Evolutionary conservation across 2,888 invertebrate species (phyloP), one percentile per base, ranked within the genome.

Genomic region (Oscheius onirici): DNA sequence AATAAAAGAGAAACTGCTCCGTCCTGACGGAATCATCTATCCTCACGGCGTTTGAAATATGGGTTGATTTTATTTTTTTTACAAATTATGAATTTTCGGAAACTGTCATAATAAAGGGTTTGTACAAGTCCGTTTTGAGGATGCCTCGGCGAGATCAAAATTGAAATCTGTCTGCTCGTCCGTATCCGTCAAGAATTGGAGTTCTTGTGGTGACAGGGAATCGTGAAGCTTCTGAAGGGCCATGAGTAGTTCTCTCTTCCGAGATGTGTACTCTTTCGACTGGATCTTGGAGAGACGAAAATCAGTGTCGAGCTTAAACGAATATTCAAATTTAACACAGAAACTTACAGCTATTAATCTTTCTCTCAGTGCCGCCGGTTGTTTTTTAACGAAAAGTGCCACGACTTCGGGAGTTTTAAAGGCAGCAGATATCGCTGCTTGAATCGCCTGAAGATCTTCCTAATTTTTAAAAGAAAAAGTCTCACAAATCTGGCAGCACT

Each of bases 361-460:
- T 78, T 91, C 90, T 70, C 92, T 88, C 63, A 93, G 88, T 82
- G 91, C 91, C 54, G 90, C 90, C 1, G 92, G 92, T 85, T 92
- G 92, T 78, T 91, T 91, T 84, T 91, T 91, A 1, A 92, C 92
- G 89, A 93, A 93, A 88, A 92, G 90, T 82, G 91, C 89, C 49
- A 93, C 92, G 1, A 93, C 92, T 87, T 92, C 92, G 5, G 92
- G 92, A 1, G 93, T 93, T 88, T 92, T 91, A 86, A 93, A 93
- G 1, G 93, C 92, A 83, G 91, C 90, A 74, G 92, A 92, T 63
- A 93, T 92, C 11, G 93, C 92, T 77, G 92, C 92, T 88, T 91
- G 92, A 34, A 92, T 92, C 3, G 92, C 92, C 92, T 92, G 82
- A 68, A 88, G 86, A 52, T 17, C n/a, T 20, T 26, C 8, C n/a